Evolutionary conservation across 2,888 invertebrate species (phyloP).

Genomic region (Smittia aterrima): DNA sequence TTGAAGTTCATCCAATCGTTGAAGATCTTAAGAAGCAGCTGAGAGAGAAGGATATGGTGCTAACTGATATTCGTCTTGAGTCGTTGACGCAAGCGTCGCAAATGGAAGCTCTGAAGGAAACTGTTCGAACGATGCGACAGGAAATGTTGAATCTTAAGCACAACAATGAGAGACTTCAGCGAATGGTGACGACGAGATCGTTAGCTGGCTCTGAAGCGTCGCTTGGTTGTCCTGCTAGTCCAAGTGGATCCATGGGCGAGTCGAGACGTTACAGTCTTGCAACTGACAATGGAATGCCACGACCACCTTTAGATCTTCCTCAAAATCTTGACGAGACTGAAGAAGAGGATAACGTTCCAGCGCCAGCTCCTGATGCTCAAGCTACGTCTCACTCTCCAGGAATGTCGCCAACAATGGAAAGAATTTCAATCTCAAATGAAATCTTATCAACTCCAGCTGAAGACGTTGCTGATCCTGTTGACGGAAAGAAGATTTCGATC

Average conservation of each 20-base stretch:
- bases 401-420: slow-evolving; percentile 48
- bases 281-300: slow-evolving; percentile 49
- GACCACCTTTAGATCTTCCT: slow-evolving; percentile 52
- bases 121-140: slow-evolving; percentile 95
- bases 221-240: slow-evolving; percentile 55
- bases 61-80: slow-evolving; percentile 94
- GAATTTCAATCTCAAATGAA: slow-evolving; percentile 45
- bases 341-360: slow-evolving; percentile 51
- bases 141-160: slow-evolving; percentile 97
- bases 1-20: slow-evolving; percentile 56
- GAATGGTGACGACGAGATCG: slow-evolving; percentile 71
- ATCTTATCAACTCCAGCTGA: slow-evolving; percentile 54
- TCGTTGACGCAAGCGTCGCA: slow-evolving; percentile 97
- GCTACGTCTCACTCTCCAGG: slow-evolving; percentile 49
- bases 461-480: slow-evolving; percentile 67
- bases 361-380: slow-evolving; percentile 53
- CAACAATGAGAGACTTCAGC: slow-evolving; percentile 91
- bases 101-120: slow-evolving; percentile 92
- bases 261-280: slow-evolving; percentile 62
- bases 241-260: slow-evolving; percentile 56
- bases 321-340: slow-evolving; percentile 52
- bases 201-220: slow-evolving; percentile 64
- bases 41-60: slow-evolving; percentile 90
- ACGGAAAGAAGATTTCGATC: slow-evolving; percentile 84
- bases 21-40: slow-evolving; percentile 90